Evolutionary conservation across 2,113 vertebrate genomes (phyloP).

Genomic region (Zosterops japonicus): DNA sequence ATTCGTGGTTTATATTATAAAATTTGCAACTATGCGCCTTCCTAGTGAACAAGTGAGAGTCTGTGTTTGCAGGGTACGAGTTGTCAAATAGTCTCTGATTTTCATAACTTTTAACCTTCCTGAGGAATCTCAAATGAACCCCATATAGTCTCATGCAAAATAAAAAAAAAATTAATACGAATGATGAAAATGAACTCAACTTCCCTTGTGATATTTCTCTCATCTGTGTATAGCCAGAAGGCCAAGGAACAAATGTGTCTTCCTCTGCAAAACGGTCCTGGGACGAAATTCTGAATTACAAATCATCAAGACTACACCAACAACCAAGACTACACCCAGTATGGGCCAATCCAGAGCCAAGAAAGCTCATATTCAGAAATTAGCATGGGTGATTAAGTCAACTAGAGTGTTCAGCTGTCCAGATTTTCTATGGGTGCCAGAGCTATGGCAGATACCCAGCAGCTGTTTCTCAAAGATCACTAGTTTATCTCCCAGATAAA

Average conservation of each 20-base stretch:
- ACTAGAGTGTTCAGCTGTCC: background rate
- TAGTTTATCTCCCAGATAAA: background rate
- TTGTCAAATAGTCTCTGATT: background rate
- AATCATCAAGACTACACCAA: background rate
- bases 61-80: background rate
- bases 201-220: background rate
- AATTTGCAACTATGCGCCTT: background rate
- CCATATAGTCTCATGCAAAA: background rate
- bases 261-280: background rate
- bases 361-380: background rate
- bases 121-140: background rate
- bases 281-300: background rate
- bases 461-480: background rate
- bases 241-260: background rate
- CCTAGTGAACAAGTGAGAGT: background rate
- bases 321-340: background rate
- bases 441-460: background rate
- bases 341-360: background rate
- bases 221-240: background rate
- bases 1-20: background rate
- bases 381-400: background rate
- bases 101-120: background rate
- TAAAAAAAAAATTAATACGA: background rate
- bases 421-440: background rate
- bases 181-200: background rate